Conservation (phyloP, 2,113 vertebrate genomes). For the Coreoperca whiteheadi region DNA sequence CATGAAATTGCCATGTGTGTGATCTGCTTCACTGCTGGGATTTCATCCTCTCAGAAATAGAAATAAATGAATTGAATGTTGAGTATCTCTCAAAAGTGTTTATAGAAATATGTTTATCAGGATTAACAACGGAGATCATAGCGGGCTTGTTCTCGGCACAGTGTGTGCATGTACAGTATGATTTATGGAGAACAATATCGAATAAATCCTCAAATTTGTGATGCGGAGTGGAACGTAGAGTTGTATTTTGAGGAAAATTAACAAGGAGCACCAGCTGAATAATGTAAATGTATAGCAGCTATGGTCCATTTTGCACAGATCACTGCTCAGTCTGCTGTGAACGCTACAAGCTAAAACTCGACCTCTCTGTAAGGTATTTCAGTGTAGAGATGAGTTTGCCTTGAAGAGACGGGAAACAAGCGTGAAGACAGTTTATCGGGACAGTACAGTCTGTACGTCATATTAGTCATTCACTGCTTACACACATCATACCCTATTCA, state of each 20-base stretch:
- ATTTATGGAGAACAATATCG: constrained; percentile 12
- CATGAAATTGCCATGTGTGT: constrained; percentile 50
- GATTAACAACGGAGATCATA: constrained; percentile 37
- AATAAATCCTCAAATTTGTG: constrained; percentile 6
- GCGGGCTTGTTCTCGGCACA: background rate
- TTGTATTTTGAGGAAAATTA: background rate
- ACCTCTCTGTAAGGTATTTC: background rate
- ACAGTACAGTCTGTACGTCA: constrained; percentile 17
- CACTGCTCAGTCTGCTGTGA: background rate
- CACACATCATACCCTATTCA: constrained; percentile 43
- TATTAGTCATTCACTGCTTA: constrained; percentile 37
- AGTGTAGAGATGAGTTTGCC: background rate
- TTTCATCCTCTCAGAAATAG: constrained; percentile 38
- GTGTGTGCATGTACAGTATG: background rate
- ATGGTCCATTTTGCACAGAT: background rate
- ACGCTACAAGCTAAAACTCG: background rate
- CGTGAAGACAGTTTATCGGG: constrained; percentile 17
- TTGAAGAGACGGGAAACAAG: constrained; percentile 21
- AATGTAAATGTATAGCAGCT: constrained; percentile 18
- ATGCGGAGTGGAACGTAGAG: background rate
- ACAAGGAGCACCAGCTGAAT: constrained; percentile 6
- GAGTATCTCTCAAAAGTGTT: constrained; percentile 37
- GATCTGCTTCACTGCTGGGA: constrained; percentile 28
- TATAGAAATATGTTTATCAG: constrained; percentile 31
- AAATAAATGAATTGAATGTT: constrained; percentile 30